Conservation (phyloP, 2,113 vertebrate genomes). For the Electrona antarctica region DNA sequence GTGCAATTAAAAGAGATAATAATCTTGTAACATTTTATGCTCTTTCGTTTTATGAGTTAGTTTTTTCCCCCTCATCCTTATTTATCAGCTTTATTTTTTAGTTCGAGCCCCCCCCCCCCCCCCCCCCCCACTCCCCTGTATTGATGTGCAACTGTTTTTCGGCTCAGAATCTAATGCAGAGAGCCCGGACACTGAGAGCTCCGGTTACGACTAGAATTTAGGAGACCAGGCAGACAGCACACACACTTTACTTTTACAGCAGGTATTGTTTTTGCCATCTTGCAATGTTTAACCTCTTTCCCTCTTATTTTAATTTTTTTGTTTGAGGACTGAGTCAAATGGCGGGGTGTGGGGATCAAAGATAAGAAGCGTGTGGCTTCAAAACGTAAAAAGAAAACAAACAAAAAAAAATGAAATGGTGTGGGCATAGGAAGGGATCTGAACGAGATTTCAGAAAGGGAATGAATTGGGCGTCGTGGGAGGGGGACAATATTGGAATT, state of each 20-base stretch:
- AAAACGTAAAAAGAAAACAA: not conserved
- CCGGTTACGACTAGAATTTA: not conserved
- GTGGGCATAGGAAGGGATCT: conserved; percentile 11
- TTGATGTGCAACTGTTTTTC: conserved; percentile 14
- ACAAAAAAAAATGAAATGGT: not conserved
- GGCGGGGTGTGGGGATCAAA: not conserved
- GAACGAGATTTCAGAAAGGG: conserved; percentile 16
- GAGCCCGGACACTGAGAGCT: conserved; percentile 13
- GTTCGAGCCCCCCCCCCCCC: not conserved
- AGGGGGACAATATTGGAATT: conserved; percentile 19
- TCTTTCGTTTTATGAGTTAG: conserved; percentile 14
- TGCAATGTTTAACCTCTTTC: not conserved
- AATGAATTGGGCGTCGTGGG: conserved; percentile 13
- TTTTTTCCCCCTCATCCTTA: conserved; percentile 16
- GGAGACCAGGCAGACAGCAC: too few relatives aligned
- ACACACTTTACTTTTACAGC: not conserved
- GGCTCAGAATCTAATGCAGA: not conserved
- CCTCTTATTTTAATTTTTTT: conserved; percentile 1
- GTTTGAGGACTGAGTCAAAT: conserved; percentile 1
- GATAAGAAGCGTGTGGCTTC: not conserved
- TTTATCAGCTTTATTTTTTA: conserved; percentile 42
- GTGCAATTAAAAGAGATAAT: conserved; percentile 41
- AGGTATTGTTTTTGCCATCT: not conserved
- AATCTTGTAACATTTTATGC: conserved; percentile 1
- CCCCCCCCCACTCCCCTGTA: not conserved